Evolutionary conservation across 1,140 invertebrate genomes (phyloP), one percentile per base, ranked within the genome.

Genomic region (Propsilocerus akamusi): DNA sequence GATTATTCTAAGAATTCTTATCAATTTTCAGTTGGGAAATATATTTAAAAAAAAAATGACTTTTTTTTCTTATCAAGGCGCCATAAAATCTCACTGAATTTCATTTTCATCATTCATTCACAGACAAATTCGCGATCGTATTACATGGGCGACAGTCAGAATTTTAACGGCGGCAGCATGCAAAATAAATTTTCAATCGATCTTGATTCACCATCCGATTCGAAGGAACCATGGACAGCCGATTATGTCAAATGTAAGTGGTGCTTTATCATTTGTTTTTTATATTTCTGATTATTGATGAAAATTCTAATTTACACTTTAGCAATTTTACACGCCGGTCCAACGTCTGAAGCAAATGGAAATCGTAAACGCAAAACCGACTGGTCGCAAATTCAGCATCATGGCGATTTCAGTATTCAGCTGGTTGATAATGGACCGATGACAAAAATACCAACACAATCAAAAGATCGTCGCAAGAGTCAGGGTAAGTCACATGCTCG

Each of bases 141-240:
- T 26, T 8, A 25, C 12, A 20, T 26, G n/a, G 28, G 20, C 25
- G 26, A 7, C 26, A 17, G 20, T 2, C 25, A 20, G 20, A 26
- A 14, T 48, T 26, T 23, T 20, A 48, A 48, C 22, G 12, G 47
- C n/a, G 28, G 17, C 12, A 48, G 26, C 25, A 48, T 26, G 12
- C 25, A 28, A 48, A 64, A 56, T 60, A 59, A 55, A 60, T 61
- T 49, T 63, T 65, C 49, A 62, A 60, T 56, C 14, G 28, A 30
- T 56, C 60, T 61, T 54, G 63, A 65, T 25, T 65, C 63, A 52
- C 63, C 63, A 52, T 60, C 61, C 14, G 63, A 63, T 51, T 65
- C 63, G 26, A 61, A 64, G 52, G 63, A 63, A 58, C 63, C 63
- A 53, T 65, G 63, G 63, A 61, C 61, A 59, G 62, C 60, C 60